phyloP scores from a whole-genome alignment of 2,113 vertebrate genomes.

The Scophthalmus maximus region DNA sequence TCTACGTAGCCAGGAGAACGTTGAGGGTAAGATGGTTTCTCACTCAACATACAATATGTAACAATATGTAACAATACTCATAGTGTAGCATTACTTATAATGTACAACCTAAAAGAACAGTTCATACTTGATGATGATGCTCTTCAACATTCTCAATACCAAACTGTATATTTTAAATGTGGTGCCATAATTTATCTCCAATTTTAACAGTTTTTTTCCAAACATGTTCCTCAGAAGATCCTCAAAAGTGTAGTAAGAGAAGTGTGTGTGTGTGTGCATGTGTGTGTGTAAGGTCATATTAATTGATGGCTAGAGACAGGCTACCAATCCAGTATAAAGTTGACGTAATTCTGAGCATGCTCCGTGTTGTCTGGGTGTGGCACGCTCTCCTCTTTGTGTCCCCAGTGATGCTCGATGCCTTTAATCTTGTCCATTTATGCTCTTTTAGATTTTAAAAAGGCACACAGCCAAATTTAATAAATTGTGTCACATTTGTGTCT shows the following conservation, averaged over 20 bases:
- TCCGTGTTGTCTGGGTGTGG: conserved; percentile 67
- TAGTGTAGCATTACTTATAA: too few relatives aligned
- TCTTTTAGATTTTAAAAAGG: not conserved
- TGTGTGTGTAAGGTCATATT: conserved; percentile 26
- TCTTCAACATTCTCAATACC: too few relatives aligned
- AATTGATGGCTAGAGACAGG: conserved; percentile 48
- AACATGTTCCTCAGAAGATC: not conserved
- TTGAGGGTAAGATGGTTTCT: too few relatives aligned
- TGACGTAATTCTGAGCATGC: conserved; percentile 76
- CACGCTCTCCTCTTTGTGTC: conserved; percentile 36
- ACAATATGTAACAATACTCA: too few relatives aligned
- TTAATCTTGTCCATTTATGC: not conserved
- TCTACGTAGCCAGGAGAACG: too few relatives aligned
- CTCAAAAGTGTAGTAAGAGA: not conserved
- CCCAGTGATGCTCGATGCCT: conserved; percentile 6
- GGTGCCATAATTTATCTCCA: too few relatives aligned
- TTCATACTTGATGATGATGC: too few relatives aligned
- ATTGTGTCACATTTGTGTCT: not conserved
- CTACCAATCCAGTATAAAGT: conserved; percentile 27
- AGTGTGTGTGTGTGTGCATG: not conserved
- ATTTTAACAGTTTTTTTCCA: too few relatives aligned
- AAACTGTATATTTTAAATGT: too few relatives aligned
- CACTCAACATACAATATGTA: too few relatives aligned
- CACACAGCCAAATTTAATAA: not conserved
- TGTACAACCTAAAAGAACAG: too few relatives aligned